Conservation (phyloP, 2,888 invertebrate genomes). For the Pimpla rufipes region DNA sequence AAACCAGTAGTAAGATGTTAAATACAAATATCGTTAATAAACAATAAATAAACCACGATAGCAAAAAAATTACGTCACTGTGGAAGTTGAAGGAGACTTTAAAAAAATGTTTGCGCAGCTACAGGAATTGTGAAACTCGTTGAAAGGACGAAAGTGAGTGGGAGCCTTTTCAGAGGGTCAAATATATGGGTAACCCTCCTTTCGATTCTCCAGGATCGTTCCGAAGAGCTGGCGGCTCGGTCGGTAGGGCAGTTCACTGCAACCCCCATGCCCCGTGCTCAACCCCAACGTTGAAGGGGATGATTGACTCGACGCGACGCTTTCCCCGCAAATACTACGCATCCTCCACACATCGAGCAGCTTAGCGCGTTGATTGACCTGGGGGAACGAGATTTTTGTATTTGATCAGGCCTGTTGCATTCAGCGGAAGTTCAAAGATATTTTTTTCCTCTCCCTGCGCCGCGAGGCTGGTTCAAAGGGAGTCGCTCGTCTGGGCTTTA, state of each 20-base stretch:
- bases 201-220: conserved; percentile 27
- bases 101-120: too few species aligned
- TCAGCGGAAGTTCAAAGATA: conserved; percentile 10
- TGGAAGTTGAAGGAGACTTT: too few species aligned
- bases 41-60: background rate
- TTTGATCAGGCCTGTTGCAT: background rate
- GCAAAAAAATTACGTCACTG: background rate
- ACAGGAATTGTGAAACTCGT: background rate
- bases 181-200: conserved; percentile 17
- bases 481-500: conserved; percentile 47
- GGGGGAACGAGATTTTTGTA: conserved; percentile 32
- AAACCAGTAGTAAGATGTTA: too few species aligned
- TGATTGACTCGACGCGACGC: conserved; percentile 49
- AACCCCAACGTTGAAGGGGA: conserved; percentile 65
- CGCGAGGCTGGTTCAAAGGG: conserved; percentile 38
- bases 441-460: conserved; percentile 14
- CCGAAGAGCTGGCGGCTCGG: conserved; percentile 40
- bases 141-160: conserved; percentile 11
- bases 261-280: background rate
- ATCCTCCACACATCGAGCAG: conserved; percentile 23
- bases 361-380: conserved; percentile 32
- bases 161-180: conserved; percentile 10
- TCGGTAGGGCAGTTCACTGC: conserved; percentile 53
- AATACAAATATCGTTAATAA: background rate
- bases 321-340: conserved; percentile 27